Base-by-base conservation (phyloP, 2,888 invertebrate species). In the Saturnia japonica region DNA sequence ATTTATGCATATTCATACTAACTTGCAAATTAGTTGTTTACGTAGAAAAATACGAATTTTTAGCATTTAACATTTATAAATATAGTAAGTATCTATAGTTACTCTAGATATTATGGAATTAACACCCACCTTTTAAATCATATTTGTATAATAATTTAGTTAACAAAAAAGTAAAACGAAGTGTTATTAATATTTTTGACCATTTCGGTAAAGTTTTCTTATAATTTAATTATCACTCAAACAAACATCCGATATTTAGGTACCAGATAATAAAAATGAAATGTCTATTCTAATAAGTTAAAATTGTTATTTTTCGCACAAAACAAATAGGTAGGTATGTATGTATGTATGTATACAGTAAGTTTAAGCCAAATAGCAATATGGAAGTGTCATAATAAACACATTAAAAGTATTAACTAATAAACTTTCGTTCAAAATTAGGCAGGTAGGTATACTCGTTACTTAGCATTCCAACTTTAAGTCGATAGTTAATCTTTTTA, bases 181-280 rank as follows among this genome's bases (percentile, higher is more conserved):
- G 0, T 54, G 11, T 22, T 22, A n/a, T 19, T n/a, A n/a, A 54
- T 22, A n/a, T 0, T 1, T 12, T 28, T 14, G 14, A 12, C 25
- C 28, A 16, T 28, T 60, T 9, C 25, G 25, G 25, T 6, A 25
- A 57, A 0, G 1, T 11, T 25, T 25, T 28, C 25, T 60, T 60
- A 60, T 60, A 60, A 60, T 60, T 60, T 25, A 25, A 28, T 28
- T 16, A 60, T 28, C 57, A 60, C 57, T 60, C 14, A 60, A 28
- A 60, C 3, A 34, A 34, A 34, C 6, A 34, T 34, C 6, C 34
- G 3, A 4, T 34, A 34, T 34, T 34, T 34, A 4, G 34, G 34
- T 2, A n/a, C n/a, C n/a, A 2, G 34, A 4, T 34, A 34, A 34
- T 34, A 34, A 34, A 34, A 34, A 34, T 34, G 34, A 6, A 34